Conservation (phyloP, 2,888 invertebrate genomes). For the Drosophila anomalata region DNA sequence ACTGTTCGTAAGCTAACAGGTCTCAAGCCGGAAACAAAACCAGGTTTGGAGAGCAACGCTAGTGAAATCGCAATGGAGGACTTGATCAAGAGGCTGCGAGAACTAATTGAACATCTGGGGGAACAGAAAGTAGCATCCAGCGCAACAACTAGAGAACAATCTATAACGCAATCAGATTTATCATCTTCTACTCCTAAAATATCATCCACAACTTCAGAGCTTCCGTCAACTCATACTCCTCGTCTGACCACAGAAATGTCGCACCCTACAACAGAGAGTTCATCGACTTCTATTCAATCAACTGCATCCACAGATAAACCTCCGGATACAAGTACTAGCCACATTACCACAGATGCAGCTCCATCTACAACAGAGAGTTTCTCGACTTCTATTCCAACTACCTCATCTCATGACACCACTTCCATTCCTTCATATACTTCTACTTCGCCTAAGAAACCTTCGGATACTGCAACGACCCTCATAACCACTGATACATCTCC, state of each 20-base stretch:
- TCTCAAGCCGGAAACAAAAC: background rate
- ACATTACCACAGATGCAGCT: background rate
- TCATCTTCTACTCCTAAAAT: too few relatives aligned
- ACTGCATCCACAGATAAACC: background rate
- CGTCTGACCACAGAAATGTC: background rate
- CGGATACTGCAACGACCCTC: background rate
- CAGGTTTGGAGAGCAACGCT: background rate
- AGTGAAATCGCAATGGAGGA: background rate
- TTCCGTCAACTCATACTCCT: too few relatives aligned
- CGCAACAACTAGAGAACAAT: background rate
- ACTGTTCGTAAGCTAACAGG: background rate
- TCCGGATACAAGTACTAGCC: background rate
- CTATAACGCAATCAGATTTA: background rate
- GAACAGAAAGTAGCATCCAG: background rate
- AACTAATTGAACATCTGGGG: background rate
- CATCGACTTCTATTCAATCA: background rate
- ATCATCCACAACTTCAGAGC: too few relatives aligned
- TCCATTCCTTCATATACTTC: background rate
- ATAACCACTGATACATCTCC: background rate
- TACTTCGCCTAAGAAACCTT: background rate
- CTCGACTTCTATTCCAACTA: background rate
- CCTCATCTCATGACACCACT: background rate
- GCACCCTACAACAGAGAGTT: background rate
- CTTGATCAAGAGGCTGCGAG: background rate
- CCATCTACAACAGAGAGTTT: background rate